Base-by-base conservation (phyloP, 2,888 invertebrate species). In the Apoderus coryli region DNA sequence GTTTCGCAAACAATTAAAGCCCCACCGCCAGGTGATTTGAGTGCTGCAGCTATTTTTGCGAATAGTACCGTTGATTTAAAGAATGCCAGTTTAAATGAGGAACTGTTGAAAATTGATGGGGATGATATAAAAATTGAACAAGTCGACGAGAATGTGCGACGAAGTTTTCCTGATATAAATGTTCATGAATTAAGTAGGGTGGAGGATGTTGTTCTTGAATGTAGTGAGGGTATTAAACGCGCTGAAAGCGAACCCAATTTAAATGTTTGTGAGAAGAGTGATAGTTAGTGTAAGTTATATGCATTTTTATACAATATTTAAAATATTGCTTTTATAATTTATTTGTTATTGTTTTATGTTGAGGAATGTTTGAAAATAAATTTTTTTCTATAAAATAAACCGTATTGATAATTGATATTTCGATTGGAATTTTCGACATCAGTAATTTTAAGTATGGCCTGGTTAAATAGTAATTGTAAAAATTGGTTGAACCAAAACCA, bases 1-100 rank as follows among this genome's bases (percentile, higher is more conserved):
- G n/a, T n/a, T n/a, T n/a, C n/a, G n/a, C n/a, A n/a, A n/a, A n/a
- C n/a, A n/a, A n/a, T n/a, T n/a, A n/a, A n/a, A n/a, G n/a, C n/a
- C n/a, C n/a, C n/a, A n/a, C n/a, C 39, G 5, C 41, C 64, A 9
- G 65, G 63, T 12, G 68, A 70, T 46, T 60, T 81, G 46, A 69
- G 77, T 32, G 70, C 76, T 3, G 74, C 79, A 5, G 77, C 81
- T 2, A 72, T 88, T 36, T 81, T 86, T 55, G 81, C 84, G 2
- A 88, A 89, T 50, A 86, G 86, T 49, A 80, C 82, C 7, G 84
- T 82, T 2, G 81, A 79, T 49, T 58, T 84, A 28, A 80, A 82
- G 45, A 82, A 80, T 46, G 78, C 81, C 4, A 78, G 76, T 31
- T 62, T 88, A 7, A 85, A 84, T 50, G 85, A 86, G 46, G 76